Percentiles rank a stretch among this genome's conserved stretches.
Conservation (phyloP, 2,113 vertebrate genomes). For the Eulacestoma nigropectus region DNA sequence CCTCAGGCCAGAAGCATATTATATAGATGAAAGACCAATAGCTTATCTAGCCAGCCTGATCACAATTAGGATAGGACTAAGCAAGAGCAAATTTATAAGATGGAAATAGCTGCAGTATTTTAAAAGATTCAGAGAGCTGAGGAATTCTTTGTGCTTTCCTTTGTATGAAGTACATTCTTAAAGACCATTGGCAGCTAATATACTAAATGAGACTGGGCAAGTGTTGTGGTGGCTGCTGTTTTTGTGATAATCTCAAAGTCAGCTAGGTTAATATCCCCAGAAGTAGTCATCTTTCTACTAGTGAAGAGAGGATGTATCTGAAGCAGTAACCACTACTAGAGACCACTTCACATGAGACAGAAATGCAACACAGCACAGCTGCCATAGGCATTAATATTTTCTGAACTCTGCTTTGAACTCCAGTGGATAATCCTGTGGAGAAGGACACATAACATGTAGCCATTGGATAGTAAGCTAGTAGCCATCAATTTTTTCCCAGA, state of each 20-base stretch:
- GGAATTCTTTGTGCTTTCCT: background rate
- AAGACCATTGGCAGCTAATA: background rate
- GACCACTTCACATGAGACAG: background rate
- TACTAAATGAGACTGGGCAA: background rate
- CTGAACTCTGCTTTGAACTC: background rate
- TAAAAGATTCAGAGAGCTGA: background rate
- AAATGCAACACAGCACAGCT: background rate
- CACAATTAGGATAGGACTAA: background rate
- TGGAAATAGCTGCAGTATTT: background rate
- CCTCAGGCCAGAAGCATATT: background rate
- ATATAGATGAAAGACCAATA: slow-evolving; percentile 32
- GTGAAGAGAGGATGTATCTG: background rate
- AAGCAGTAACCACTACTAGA: background rate
- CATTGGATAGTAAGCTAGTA: background rate
- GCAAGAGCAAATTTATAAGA: background rate
- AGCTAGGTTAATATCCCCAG: background rate
- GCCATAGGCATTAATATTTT: background rate
- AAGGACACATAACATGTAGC: background rate
- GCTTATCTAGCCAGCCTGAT: background rate
- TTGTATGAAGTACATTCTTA: background rate
- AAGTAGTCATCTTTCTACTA: background rate
- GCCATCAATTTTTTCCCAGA: background rate
- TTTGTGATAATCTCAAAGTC: background rate
- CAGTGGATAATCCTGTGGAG: background rate
- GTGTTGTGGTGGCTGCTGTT: background rate